These are phyloP conservation scores for Zaprionus gabonicus DNA, from an alignment of 1,140 invertebrate genomes.

Conservation along the genomic window DNA sequence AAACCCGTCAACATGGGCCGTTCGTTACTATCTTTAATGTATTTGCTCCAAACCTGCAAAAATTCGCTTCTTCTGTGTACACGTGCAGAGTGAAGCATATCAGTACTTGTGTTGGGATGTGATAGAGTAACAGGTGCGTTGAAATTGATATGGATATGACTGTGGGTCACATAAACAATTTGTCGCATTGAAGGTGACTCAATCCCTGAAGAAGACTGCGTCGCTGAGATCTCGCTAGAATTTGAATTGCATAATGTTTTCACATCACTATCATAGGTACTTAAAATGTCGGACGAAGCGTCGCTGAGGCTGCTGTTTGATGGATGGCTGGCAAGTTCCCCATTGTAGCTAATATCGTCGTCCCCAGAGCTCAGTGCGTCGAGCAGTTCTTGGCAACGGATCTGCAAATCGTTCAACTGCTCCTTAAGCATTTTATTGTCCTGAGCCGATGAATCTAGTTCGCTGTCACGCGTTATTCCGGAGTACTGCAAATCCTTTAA, in stretches of 20 bases:
- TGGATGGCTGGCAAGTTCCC: background rate
- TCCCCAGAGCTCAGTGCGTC: slow-evolving; percentile 40
- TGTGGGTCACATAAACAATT: slow-evolving; percentile 56
- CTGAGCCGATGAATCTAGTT: background rate
- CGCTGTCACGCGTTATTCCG: too few relatives aligned
- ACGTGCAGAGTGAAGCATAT: slow-evolving; percentile 2
- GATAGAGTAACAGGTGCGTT: slow-evolving; percentile 40
- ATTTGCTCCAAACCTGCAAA: slow-evolving; percentile 53
- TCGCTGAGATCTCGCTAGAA: background rate
- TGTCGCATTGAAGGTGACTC: background rate
- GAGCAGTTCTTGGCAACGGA: slow-evolving; percentile 50
- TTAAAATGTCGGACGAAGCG: slow-evolving; percentile 5
- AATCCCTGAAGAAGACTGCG: background rate
- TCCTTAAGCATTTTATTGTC: slow-evolving; percentile 21
- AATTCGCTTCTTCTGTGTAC: slow-evolving; percentile 43
- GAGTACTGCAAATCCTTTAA: background rate
- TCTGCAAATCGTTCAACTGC: slow-evolving; percentile 47
- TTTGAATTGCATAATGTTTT: background rate
- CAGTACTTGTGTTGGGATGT: slow-evolving; percentile 22
- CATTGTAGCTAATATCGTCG: slow-evolving; percentile 5
- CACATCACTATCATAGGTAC: background rate
- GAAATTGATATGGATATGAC: slow-evolving; percentile 61
- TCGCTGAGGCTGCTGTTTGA: slow-evolving; percentile 17
- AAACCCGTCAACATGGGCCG: slow-evolving; percentile 38
- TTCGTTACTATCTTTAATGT: slow-evolving; percentile 33